These are phyloP conservation scores for Agonopterix heracliana DNA, from an alignment of 2,888 invertebrate species.

Conservation along the genomic window DNA sequence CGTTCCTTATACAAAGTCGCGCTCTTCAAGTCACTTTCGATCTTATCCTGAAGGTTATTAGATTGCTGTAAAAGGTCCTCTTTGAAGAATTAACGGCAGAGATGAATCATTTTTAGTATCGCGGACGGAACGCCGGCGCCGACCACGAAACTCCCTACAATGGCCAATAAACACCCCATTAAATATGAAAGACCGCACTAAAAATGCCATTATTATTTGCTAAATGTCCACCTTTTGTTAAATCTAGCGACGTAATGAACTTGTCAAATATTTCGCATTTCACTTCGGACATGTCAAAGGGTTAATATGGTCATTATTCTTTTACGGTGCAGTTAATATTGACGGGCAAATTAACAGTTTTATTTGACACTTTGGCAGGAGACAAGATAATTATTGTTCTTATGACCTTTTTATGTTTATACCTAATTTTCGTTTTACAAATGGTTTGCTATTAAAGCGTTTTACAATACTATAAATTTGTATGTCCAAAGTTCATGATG, in stretches of 20 bases:
- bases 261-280: slow-evolving; percentile 50
- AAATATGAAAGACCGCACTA: slow-evolving; percentile 68
- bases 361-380: slow-evolving; percentile 26
- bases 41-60: too few relatives aligned
- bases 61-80: too few relatives aligned
- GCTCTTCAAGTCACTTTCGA: too few relatives aligned
- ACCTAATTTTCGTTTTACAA: slow-evolving; percentile 5
- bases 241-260: slow-evolving; percentile 44
- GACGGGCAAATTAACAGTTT: slow-evolving; percentile 14
- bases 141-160: slow-evolving; percentile 50
- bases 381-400: slow-evolving; percentile 39
- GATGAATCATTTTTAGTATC: slow-evolving; percentile 67
- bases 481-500: too few relatives aligned
- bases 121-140: slow-evolving; percentile 42
- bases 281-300: slow-evolving; percentile 36
- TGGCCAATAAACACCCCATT: slow-evolving; percentile 73
- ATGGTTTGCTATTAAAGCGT: not conserved
- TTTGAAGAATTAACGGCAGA: slow-evolving; percentile 8
- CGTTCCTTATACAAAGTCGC: too few relatives aligned
- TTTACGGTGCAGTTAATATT: slow-evolving; percentile 19
- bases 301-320: slow-evolving; percentile 20
- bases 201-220: slow-evolving; percentile 66
- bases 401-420: not conserved
- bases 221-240: slow-evolving; percentile 67
- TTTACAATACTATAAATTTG: too few relatives aligned